phyloP scores from a whole-genome alignment of 2,797 vertebrate genomes.

The Phyllotis vaccarum region DNA sequence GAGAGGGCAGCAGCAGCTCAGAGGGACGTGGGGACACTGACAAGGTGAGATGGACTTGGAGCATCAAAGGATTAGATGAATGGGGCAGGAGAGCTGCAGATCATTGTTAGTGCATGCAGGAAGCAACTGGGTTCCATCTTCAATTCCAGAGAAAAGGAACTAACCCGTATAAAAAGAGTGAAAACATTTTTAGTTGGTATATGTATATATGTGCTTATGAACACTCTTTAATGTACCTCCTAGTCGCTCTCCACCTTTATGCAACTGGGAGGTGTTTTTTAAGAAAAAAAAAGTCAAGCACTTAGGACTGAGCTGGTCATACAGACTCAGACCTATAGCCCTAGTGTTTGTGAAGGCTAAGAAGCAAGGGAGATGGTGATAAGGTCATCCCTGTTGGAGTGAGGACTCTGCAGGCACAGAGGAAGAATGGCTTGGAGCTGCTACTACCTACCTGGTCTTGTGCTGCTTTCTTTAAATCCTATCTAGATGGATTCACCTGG shows the following conservation, averaged over 20 bases:
- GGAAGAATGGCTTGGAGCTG: not conserved
- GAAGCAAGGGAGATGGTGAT: too few relatives aligned
- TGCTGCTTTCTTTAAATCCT: not conserved
- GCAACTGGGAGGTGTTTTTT: not conserved
- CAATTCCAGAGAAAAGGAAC: not conserved
- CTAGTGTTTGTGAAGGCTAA: not conserved
- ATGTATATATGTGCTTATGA: not conserved
- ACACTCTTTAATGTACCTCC: not conserved
- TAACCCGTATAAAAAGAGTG: not conserved
- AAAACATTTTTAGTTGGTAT: not conserved
- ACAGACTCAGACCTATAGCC: not conserved
- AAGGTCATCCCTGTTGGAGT: too few relatives aligned
- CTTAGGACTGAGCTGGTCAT: not conserved
- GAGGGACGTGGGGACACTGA: conserved; percentile 87
- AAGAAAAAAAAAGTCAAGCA: not conserved
- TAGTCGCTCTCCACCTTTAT: too few relatives aligned
- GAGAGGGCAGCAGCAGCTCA: conserved; percentile 87
- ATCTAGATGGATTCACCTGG: rapidly evolving
- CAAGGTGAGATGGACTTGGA: conserved; percentile 80
- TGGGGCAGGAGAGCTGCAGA: not conserved
- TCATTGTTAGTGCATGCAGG: not conserved
- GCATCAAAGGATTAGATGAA: not conserved
- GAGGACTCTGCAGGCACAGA: not conserved
- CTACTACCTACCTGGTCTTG: not conserved
- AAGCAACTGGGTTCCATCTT: not conserved